phyloP scores from a whole-genome alignment of 2,797 vertebrate species.

The Typhlichthys subterraneus region DNA sequence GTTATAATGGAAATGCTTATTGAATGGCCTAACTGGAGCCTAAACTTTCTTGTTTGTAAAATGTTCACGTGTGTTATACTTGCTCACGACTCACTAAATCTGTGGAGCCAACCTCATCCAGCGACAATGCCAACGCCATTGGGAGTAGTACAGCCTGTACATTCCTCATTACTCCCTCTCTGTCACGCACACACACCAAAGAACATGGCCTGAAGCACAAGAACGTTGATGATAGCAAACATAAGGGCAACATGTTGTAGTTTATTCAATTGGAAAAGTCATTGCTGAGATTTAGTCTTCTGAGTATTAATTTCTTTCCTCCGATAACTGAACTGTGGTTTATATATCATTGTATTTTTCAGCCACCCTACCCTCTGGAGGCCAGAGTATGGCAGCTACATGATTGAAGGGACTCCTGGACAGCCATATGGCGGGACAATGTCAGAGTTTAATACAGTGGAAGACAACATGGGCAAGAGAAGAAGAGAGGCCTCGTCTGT shows the following conservation, averaged over 20 bases:
- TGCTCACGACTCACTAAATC: conserved; percentile 54
- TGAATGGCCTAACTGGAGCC: background rate
- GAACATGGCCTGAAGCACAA: conserved; percentile 48
- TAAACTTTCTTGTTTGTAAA: conserved; percentile 53
- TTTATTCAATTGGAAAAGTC: conserved; percentile 35
- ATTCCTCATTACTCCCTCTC: conserved; percentile 77
- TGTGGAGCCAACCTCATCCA: conserved; percentile 49
- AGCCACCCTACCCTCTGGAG: conserved; percentile 98
- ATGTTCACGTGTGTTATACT: conserved; percentile 50
- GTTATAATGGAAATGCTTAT: background rate
- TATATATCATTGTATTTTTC: conserved; percentile 17
- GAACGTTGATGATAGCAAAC: conserved; percentile 25
- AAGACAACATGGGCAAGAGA: conserved; percentile 96
- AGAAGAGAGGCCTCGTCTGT: conserved; percentile 88
- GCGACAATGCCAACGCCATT: conserved; percentile 55
- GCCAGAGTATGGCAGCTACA: conserved; percentile 96
- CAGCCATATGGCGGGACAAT: conserved; percentile 97
- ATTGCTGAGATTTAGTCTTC: background rate
- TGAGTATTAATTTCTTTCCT: background rate
- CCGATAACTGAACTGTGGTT: conserved; percentile 1
- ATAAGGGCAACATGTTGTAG: background rate
- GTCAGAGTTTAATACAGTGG: conserved; percentile 98
- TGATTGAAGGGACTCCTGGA: conserved; percentile 97
- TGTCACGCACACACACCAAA: conserved; percentile 63
- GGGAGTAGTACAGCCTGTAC: conserved; percentile 60